phyloP scores from a whole-genome alignment of 1,140 invertebrate genomes.

The Drosophila biarmipes region DNA sequence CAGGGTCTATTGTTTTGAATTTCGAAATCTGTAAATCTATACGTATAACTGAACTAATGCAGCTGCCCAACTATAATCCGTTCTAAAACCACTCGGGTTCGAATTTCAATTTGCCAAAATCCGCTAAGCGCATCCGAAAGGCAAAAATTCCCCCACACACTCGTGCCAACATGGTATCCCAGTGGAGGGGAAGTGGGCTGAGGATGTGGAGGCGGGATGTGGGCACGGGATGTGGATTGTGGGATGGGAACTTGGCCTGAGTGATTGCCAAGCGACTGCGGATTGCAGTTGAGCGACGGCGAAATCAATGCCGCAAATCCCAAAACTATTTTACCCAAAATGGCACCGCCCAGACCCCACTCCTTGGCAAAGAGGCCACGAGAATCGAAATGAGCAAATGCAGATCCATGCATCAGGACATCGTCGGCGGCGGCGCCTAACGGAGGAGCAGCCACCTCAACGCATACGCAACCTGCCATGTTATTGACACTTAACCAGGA shows the following conservation, averaged over 20 bases:
- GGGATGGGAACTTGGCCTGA: conserved; percentile 41
- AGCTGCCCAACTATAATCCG: conserved; percentile 25
- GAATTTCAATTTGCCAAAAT: conserved; percentile 66
- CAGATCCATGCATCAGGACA: conserved; percentile 47
- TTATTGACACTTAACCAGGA: conserved; percentile 80
- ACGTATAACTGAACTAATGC: conserved; percentile 28
- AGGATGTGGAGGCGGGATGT: too few species aligned
- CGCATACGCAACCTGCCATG: conserved; percentile 73
- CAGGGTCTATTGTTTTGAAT: background rate
- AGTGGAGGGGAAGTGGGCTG: background rate
- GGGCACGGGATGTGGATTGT: background rate
- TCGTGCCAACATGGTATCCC: conserved; percentile 11
- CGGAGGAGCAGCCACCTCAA: conserved; percentile 39
- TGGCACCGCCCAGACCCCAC: conserved; percentile 22
- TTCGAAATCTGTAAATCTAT: conserved; percentile 17
- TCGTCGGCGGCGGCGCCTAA: conserved; percentile 29
- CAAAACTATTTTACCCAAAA: conserved; percentile 76
- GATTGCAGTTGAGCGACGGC: conserved; percentile 70
- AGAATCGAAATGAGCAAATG: conserved; percentile 79
- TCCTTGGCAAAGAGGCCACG: conserved; percentile 32
- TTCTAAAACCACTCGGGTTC: conserved; percentile 36
- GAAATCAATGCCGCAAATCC: conserved; percentile 79
- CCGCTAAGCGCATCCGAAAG: conserved; percentile 46
- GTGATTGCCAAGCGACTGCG: conserved; percentile 60
- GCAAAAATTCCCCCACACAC: conserved; percentile 35